These are phyloP conservation scores for Capreolus pygargus DNA, from an alignment of 2,113 vertebrate species.

Conservation along the genomic window DNA sequence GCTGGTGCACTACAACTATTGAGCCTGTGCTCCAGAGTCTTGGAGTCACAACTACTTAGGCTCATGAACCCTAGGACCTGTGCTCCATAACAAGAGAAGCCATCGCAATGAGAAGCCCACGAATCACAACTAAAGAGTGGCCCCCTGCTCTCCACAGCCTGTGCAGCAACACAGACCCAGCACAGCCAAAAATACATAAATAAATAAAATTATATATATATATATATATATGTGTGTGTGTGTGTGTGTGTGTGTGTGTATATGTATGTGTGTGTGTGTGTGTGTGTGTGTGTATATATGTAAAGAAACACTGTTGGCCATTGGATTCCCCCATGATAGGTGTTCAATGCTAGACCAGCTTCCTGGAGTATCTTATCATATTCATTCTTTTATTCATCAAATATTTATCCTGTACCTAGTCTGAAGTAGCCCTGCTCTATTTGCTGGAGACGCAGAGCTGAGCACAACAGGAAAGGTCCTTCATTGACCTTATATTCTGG, in stretches of 20 bases:
- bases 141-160: not conserved
- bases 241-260: too few species aligned
- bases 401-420: not conserved
- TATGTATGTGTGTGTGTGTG: rapidly evolving
- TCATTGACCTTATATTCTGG: not conserved
- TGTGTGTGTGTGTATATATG: not conserved
- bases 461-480: not conserved
- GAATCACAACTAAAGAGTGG: not conserved
- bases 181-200: not conserved
- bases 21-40: not conserved
- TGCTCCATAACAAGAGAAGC: not conserved
- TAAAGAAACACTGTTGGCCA: not conserved
- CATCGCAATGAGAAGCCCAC: not conserved
- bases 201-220: not conserved
- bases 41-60: not conserved
- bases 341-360: not conserved
- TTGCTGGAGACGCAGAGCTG: not conserved
- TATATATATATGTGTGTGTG: too few species aligned
- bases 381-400: not conserved
- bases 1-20: not conserved
- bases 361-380: not conserved
- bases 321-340: not conserved
- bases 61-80: not conserved
- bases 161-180: not conserved
- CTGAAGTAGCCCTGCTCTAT: not conserved